Evolutionary conservation across 1,140 invertebrate genomes (phyloP).

Genomic region (Lerema accius): DNA sequence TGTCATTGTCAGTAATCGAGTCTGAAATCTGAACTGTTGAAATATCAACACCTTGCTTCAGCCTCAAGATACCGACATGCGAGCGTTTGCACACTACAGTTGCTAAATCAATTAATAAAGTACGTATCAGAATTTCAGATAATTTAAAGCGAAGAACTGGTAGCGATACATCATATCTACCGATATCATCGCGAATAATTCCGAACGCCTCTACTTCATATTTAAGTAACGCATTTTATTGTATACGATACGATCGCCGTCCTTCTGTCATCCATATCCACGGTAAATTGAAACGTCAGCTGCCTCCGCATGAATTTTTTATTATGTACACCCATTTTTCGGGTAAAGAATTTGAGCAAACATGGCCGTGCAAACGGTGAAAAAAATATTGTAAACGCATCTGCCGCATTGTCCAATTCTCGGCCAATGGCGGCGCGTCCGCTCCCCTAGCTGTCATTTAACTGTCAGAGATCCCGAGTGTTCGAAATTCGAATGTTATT

Average conservation of each 20-base stretch:
- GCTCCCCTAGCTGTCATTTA: constrained; percentile 78
- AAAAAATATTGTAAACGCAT: constrained; percentile 62
- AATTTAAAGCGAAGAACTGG: constrained; percentile 24
- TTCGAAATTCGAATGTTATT: constrained; percentile 59
- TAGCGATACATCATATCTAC: constrained; percentile 30
- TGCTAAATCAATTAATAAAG: constrained; percentile 19
- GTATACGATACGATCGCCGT: constrained; percentile 29
- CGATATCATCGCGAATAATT: constrained; percentile 25
- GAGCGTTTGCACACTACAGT: background rate
- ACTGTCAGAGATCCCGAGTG: constrained; percentile 49
- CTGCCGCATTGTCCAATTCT: constrained; percentile 77
- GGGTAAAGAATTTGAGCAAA: constrained; percentile 76
- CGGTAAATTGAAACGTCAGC: constrained; percentile 34
- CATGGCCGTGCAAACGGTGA: constrained; percentile 55
- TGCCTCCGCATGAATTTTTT: constrained; percentile 32
- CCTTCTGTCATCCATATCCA: constrained; percentile 28
- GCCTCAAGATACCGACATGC: background rate
- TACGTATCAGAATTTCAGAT: constrained; percentile 28
- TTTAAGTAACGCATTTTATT: constrained; percentile 34
- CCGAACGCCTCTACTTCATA: constrained; percentile 24
- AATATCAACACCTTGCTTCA: constrained; percentile 19
- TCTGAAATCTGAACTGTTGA: background rate
- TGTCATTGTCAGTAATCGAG: constrained; percentile 1
- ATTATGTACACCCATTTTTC: constrained; percentile 49
- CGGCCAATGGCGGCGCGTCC: constrained; percentile 66